Conservation (phyloP, 2,888 invertebrate species). For the Rhogogaster chlorosoma region DNA sequence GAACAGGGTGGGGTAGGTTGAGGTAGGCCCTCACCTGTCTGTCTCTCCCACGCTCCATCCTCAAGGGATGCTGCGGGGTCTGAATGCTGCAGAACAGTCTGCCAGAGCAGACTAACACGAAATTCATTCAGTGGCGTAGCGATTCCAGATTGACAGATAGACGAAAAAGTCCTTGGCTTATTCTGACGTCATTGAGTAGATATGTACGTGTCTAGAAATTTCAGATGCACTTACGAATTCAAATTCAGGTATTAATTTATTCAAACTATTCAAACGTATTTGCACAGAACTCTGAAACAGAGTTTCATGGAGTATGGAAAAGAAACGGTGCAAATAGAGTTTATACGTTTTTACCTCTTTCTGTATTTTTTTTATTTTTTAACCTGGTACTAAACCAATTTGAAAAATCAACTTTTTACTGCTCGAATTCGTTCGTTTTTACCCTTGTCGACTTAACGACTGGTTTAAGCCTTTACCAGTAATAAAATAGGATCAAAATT, state of each 20-base stretch:
- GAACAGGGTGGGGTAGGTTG: constrained; percentile 55
- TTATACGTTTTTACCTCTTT: too few relatives aligned
- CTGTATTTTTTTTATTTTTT: background rate
- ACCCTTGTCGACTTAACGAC: background rate
- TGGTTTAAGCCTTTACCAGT: constrained; percentile 42
- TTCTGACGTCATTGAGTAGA: background rate
- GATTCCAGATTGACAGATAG: background rate
- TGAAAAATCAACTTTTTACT: constrained; percentile 38
- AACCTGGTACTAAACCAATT: constrained; percentile 19
- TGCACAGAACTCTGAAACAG: background rate
- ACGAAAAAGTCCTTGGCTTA: background rate
- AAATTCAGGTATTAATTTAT: background rate
- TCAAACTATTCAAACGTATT: background rate
- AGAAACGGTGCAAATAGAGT: background rate
- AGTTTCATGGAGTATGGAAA: background rate
- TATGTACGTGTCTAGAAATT: background rate
- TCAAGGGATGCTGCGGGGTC: constrained; percentile 55
- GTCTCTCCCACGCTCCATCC: constrained; percentile 73
- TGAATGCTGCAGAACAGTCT: constrained; percentile 35
- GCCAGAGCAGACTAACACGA: background rate
- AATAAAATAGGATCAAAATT: constrained; percentile 37
- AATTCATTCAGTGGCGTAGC: constrained; percentile 38
- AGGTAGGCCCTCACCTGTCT: constrained; percentile 72
- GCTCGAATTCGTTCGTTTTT: constrained; percentile 11
- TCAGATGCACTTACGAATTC: background rate